Percentiles rank a stretch among this genome's conserved stretches.
phyloP scores from a whole-genome alignment of 2,888 invertebrate genomes.

The Tethea ocularis region DNA sequence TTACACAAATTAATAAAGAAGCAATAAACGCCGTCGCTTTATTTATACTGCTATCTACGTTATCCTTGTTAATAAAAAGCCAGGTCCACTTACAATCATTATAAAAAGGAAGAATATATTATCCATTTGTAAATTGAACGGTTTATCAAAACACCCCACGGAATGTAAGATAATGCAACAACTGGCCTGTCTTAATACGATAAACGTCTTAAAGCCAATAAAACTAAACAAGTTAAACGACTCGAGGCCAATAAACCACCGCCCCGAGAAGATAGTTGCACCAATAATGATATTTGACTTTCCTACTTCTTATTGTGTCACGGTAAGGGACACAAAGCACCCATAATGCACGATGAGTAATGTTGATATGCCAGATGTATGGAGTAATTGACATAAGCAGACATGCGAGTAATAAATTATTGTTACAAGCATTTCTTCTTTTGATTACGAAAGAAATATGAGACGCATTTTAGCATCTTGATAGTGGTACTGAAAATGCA shows the following conservation, averaged over 20 bases:
- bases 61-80: constrained; percentile 1
- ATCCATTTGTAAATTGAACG: constrained; percentile 60
- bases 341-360: constrained; percentile 52
- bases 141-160: constrained; percentile 67
- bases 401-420: constrained; percentile 52
- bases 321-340: constrained; percentile 26
- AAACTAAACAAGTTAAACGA: constrained; percentile 79
- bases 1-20: not conserved
- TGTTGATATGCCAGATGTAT: constrained; percentile 45
- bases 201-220: constrained; percentile 75
- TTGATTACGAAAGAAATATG: constrained; percentile 29
- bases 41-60: not conserved
- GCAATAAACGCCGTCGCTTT: not conserved
- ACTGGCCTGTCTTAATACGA: constrained; percentile 72
- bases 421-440: constrained; percentile 41
- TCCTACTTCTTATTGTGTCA: constrained; percentile 28
- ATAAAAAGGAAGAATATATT: constrained; percentile 34
- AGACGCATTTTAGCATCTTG: constrained; percentile 29
- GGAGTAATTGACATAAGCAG: constrained; percentile 58
- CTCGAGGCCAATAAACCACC: constrained; percentile 63
- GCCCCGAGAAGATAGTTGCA: constrained; percentile 52
- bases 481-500: constrained; percentile 19
- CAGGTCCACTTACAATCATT: constrained; percentile 14
- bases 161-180: constrained; percentile 59
- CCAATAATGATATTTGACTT: constrained; percentile 53